Evolutionary conservation across 2,888 invertebrate species (phyloP).

Genomic region (Dromius quadrimaculatus): DNA sequence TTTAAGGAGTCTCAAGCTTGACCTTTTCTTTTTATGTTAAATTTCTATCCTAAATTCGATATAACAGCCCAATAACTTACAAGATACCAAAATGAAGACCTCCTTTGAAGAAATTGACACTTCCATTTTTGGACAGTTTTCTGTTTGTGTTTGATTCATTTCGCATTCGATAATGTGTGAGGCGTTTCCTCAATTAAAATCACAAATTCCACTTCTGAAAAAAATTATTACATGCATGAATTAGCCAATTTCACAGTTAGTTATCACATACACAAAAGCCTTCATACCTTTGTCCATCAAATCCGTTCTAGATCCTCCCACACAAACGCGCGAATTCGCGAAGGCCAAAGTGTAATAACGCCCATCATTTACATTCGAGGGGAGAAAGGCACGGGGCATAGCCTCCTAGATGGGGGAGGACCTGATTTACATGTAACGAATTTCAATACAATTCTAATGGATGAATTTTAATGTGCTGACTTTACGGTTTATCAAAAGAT

Average conservation of each 20-base stretch:
- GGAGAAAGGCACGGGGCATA: slow-evolving; percentile 11
- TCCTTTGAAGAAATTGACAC: no score
- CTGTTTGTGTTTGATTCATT: no score
- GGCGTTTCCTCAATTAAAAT: no score
- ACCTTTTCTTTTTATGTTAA: no score
- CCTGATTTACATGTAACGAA: slow-evolving; percentile 41
- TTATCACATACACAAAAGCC: neutral
- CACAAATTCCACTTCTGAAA: no score
- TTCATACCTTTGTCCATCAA: neutral
- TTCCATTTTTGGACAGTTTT: no score
- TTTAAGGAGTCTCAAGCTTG: no score
- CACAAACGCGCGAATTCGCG: slow-evolving; percentile 8
- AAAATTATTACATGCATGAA: slow-evolving; percentile 4
- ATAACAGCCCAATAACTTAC: no score
- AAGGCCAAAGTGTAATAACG: slow-evolving; percentile 18
- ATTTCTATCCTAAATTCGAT: no score
- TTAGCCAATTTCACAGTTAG: neutral
- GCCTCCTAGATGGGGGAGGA: slow-evolving; percentile 29
- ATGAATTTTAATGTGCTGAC: slow-evolving; percentile 3
- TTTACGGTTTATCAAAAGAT: slow-evolving; percentile 5
- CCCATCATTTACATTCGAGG: slow-evolving; percentile 17
- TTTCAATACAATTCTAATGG: slow-evolving; percentile 44
- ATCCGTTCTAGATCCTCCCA: slow-evolving; percentile 26
- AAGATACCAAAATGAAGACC: no score
- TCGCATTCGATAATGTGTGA: no score